Percentiles rank a stretch among this genome's conserved stretches.
Evolutionary conservation across 1,140 invertebrate genomes (phyloP).

Genomic region (Eriosoma lanigerum): DNA sequence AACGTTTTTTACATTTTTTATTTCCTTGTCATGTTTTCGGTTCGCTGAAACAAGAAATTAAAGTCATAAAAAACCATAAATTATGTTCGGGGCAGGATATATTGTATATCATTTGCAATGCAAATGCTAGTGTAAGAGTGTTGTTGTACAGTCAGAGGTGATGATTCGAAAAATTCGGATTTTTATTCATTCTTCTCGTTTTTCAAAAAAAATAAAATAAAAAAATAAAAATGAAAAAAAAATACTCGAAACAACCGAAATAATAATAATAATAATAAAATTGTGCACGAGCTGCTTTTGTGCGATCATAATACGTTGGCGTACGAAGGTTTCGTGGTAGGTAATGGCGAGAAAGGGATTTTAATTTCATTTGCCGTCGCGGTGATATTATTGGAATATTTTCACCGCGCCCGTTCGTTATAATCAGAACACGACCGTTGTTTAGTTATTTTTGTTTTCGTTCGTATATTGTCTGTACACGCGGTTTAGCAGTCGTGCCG

Average conservation of each 20-base stretch:
- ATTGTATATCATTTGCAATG: neutral
- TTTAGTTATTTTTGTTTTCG: neutral
- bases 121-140: neutral
- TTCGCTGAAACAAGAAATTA: too few species aligned
- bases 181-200: too few species aligned
- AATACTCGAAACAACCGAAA: neutral
- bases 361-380: neutral
- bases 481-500: neutral
- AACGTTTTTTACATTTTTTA: too few species aligned
- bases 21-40: too few species aligned
- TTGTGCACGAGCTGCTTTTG: neutral
- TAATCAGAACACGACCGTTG: neutral
- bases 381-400: neutral
- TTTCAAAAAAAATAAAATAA: too few species aligned
- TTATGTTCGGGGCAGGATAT: too few species aligned
- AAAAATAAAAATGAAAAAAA: too few species aligned
- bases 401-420: neutral
- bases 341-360: too few species aligned
- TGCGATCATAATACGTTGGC: neutral
- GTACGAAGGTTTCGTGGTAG: neutral
- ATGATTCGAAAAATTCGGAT: neutral
- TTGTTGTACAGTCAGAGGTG: neutral
- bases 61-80: too few species aligned
- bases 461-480: neutral
- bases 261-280: too few species aligned